A percentile compares a stretch with the other conserved stretches of the same genome.
Conservation (phyloP, 2,888 invertebrate genomes). For the Hofmannophila pseudospretella region DNA sequence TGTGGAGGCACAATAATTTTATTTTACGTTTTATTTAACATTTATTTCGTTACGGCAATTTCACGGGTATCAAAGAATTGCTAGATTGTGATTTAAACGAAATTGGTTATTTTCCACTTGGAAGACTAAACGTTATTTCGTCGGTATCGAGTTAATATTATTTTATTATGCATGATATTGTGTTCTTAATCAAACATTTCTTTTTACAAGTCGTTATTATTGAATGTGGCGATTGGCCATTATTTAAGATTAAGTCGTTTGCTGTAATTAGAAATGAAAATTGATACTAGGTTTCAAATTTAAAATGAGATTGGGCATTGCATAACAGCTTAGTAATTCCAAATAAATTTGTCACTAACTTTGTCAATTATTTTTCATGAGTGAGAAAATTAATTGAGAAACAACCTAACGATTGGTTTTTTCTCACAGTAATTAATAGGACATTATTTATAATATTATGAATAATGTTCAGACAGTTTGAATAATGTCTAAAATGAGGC, state of each 20-base stretch:
- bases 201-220: conserved; percentile 38
- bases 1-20: conserved; percentile 77
- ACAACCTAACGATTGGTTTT: too few relatives aligned
- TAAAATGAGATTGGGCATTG: too few relatives aligned
- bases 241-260: conserved; percentile 34
- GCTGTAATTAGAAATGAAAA: conserved; percentile 15
- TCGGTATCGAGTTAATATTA: conserved; percentile 59
- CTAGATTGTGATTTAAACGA: conserved; percentile 75
- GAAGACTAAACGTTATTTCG: conserved; percentile 51
- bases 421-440: too few relatives aligned
- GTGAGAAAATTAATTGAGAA: too few relatives aligned
- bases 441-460: too few relatives aligned
- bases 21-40: conserved; percentile 78
- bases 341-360: too few relatives aligned
- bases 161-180: conserved; percentile 70
- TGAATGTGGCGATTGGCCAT: conserved; percentile 32
- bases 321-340: too few relatives aligned
- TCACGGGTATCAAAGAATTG: conserved; percentile 76
- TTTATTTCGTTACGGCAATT: conserved; percentile 78
- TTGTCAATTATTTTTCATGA: too few relatives aligned
- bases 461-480: too few relatives aligned
- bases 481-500: too few relatives aligned
- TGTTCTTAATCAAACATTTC: conserved; percentile 45
- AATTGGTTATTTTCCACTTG: conserved; percentile 76
- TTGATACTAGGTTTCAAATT: too few relatives aligned